Conservation (phyloP, 1,140 invertebrate genomes). For the Cyphomyrmex costatus region DNA sequence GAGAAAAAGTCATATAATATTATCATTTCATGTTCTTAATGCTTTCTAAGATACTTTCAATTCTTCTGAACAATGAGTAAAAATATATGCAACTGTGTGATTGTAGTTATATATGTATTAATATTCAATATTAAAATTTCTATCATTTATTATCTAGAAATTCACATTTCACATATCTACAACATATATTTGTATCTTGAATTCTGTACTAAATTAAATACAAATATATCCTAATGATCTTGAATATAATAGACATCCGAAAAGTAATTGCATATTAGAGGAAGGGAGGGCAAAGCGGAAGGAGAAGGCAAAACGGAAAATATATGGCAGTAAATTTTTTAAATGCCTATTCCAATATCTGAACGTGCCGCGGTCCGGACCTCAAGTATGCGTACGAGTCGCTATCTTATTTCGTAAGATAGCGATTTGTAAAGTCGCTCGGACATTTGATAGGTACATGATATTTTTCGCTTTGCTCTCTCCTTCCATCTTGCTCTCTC, state of each 20-base stretch:
- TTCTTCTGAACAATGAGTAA: background rate
- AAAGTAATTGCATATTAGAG: too few relatives aligned
- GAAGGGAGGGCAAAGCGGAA: too few relatives aligned
- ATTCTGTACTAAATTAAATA: background rate
- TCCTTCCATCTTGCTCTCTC: too few relatives aligned
- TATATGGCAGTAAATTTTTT: too few relatives aligned
- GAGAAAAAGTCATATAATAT: background rate
- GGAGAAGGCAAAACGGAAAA: too few relatives aligned
- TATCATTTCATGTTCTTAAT: background rate
- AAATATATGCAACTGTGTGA: constrained; percentile 3
- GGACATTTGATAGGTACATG: too few relatives aligned
- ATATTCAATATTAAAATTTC: constrained; percentile 11
- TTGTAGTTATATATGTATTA: background rate
- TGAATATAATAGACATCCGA: background rate
- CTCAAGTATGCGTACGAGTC: too few relatives aligned
- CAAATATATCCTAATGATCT: background rate
- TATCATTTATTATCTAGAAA: background rate
- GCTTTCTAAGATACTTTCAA: background rate
- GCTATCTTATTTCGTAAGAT: too few relatives aligned
- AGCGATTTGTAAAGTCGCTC: too few relatives aligned
- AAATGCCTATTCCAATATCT: too few relatives aligned
- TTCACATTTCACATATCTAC: background rate
- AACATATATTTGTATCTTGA: background rate
- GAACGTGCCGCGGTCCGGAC: too few relatives aligned
- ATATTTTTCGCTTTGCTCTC: too few relatives aligned